phyloP scores from a whole-genome alignment of 2,797 vertebrate genomes.

The Dallia pectoralis region DNA sequence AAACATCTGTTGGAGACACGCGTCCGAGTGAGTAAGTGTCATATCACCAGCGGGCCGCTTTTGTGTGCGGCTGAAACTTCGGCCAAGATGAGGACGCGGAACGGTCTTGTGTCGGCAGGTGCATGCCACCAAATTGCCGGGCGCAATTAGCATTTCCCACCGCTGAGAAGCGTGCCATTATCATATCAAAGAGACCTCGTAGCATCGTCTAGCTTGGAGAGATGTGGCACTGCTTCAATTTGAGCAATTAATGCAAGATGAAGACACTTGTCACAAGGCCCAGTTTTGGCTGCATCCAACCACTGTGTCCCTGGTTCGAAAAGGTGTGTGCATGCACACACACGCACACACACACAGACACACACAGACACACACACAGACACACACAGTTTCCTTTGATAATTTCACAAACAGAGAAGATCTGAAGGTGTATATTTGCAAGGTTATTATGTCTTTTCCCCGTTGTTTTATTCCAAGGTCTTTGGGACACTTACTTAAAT shows the following conservation, averaged over 20 bases:
- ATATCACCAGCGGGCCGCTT: slow-evolving; percentile 86
- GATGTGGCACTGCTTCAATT: slow-evolving; percentile 99
- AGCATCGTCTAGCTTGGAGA: slow-evolving; percentile 93
- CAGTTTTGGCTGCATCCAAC: slow-evolving; percentile 82
- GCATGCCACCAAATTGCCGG: slow-evolving; percentile 98
- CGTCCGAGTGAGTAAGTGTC: slow-evolving; percentile 76
- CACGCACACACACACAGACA: not conserved
- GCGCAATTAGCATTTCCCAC: slow-evolving; percentile 95
- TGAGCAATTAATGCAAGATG: slow-evolving; percentile 99
- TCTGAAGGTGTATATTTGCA: not conserved
- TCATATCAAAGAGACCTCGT: slow-evolving; percentile 99
- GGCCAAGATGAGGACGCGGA: slow-evolving; percentile 83
- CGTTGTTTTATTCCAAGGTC: not conserved
- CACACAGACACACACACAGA: slow-evolving; percentile 1
- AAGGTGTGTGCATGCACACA: not conserved
- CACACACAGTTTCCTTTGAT: slow-evolving; percentile 20
- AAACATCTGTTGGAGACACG: slow-evolving; percentile 86
- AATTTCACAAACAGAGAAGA: slow-evolving; percentile 20
- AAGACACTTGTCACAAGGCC: slow-evolving; percentile 89
- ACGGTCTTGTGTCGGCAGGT: slow-evolving; percentile 95
- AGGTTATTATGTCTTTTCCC: not conserved
- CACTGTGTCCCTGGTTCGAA: slow-evolving; percentile 82
- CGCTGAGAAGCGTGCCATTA: slow-evolving; percentile 98
- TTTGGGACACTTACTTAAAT: not conserved
- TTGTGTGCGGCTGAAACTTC: slow-evolving; percentile 79